These are phyloP conservation scores for Leptogaster cylindrica DNA, from an alignment of 2,888 invertebrate genomes.

Conservation along the genomic window DNA sequence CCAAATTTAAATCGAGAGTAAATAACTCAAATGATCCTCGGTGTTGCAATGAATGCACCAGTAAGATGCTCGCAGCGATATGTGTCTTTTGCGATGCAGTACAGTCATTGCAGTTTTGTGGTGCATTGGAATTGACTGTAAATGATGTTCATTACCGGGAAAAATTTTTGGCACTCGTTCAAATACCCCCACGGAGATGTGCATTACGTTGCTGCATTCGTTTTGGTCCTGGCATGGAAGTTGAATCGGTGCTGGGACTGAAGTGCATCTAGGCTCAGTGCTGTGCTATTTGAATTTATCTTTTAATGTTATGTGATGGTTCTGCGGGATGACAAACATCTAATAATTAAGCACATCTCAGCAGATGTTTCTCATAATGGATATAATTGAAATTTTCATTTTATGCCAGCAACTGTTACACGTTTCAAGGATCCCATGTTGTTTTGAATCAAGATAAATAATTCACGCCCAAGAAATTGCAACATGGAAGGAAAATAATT, in stretches of 20 bases:
- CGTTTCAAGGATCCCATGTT: too few relatives aligned
- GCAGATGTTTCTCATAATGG: too few relatives aligned
- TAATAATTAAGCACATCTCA: constrained; percentile 7
- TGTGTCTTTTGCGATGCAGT: not conserved
- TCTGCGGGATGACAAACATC: not conserved
- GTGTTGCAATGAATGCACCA: constrained; percentile 17
- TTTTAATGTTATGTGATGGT: not conserved
- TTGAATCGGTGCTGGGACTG: not conserved
- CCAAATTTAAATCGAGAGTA: constrained; percentile 42
- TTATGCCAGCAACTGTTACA: too few relatives aligned
- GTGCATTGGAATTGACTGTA: constrained; percentile 19
- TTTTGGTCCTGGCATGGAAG: constrained; percentile 22
- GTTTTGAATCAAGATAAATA: too few relatives aligned
- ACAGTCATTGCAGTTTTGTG: too few relatives aligned
- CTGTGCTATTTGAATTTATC: not conserved
- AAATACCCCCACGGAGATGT: constrained; percentile 41
- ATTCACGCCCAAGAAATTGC: too few relatives aligned
- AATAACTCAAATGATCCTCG: constrained; percentile 13
- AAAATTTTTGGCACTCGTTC: constrained; percentile 37
- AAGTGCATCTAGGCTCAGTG: not conserved
- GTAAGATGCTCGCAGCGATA: not conserved
- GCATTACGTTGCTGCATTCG: constrained; percentile 18
- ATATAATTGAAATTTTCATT: too few relatives aligned
- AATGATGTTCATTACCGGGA: constrained; percentile 39
- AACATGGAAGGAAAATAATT: too few relatives aligned